Evolutionary conservation across 2,113 vertebrate species (phyloP).

Genomic region (western clawed frog (Xenopus tropicalis)): UCB_Xtro_10.0 CM004446.2:106528501-106529000

Average conservation of each 20-base stretch:
- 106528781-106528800: slow-evolving; percentile 6
- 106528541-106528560: no score
- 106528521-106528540: no score
- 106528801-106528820: slow-evolving; percentile 29
- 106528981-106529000: slow-evolving; percentile 35
- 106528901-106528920: slow-evolving; percentile 13
- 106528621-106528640: no score
- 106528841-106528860: slow-evolving; percentile 6
- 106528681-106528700: neutral
- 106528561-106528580: no score
- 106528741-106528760: no score
- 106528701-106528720: neutral
- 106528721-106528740: neutral
- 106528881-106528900: neutral
- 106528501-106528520: no score
- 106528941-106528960: slow-evolving; percentile 28
- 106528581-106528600: no score
- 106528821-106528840: slow-evolving; percentile 21
- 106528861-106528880: slow-evolving; percentile 20
- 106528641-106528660: no score
- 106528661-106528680: no score
- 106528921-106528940: slow-evolving; percentile 19
- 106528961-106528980: slow-evolving; percentile 24
- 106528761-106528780: neutral
- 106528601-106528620: no score